phyloP scores from a whole-genome alignment of 2,113 vertebrate genomes.

The Anas platyrhynchos region DNA sequence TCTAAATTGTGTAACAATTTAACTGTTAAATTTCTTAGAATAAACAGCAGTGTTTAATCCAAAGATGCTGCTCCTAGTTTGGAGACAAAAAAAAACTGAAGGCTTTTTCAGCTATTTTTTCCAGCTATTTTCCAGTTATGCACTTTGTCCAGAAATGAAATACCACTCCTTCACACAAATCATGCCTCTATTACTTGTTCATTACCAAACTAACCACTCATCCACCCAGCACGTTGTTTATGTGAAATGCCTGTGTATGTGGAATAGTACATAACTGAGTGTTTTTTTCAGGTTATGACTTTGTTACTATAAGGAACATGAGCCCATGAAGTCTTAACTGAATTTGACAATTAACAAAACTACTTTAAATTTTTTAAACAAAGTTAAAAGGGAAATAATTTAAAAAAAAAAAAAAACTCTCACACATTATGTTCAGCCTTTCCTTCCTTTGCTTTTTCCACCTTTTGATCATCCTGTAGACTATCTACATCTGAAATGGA shows the following conservation, averaged over 20 bases:
- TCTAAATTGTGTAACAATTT: not conserved
- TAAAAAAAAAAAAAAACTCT: not conserved
- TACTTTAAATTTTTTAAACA: not conserved
- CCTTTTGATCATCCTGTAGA: not conserved
- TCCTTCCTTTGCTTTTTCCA: not conserved
- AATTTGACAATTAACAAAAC: not conserved
- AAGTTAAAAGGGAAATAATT: not conserved
- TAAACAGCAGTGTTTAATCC: not conserved
- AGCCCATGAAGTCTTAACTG: not conserved
- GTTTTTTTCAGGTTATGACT: not conserved
- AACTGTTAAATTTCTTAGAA: not conserved
- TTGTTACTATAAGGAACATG: not conserved
- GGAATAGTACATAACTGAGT: not conserved
- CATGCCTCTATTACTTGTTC: not conserved
- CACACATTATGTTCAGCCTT: conserved; percentile 43
- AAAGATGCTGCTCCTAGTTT: not conserved
- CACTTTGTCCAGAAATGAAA: not conserved
- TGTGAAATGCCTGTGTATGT: not conserved
- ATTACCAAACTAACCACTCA: not conserved
- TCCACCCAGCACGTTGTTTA: not conserved
- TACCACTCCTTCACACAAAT: not conserved
- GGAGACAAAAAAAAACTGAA: not conserved
- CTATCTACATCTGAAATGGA: not conserved
- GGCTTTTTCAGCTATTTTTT: too few species aligned
- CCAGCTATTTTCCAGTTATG: not conserved